Evolutionary conservation across 2,113 vertebrate genomes (phyloP).

Genomic region (Muscicapa adusta): DNA sequence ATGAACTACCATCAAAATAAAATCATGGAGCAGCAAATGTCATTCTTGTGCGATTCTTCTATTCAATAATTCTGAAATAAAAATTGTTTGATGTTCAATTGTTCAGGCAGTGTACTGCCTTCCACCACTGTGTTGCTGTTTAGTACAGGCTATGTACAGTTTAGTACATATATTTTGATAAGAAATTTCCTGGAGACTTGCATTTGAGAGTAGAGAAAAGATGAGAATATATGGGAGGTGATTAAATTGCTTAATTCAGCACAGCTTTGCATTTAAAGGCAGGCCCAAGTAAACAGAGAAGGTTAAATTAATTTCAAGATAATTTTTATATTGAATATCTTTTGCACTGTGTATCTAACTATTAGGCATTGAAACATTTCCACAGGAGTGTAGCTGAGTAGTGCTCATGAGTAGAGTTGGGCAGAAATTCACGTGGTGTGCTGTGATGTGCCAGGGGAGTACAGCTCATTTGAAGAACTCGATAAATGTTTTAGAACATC

Average conservation of each 20-base stretch:
- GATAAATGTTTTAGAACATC: conserved; percentile 32
- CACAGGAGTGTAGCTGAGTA: background rate
- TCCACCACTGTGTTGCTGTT: background rate
- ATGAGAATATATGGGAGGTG: background rate
- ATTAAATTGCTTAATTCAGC: background rate
- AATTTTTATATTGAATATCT: background rate
- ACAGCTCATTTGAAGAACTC: background rate
- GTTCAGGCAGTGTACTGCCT: background rate
- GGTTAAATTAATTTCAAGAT: background rate
- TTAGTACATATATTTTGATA: background rate
- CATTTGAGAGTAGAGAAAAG: background rate
- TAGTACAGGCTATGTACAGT: too few species aligned
- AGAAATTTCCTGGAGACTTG: background rate
- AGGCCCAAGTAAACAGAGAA: background rate
- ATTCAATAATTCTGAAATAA: background rate
- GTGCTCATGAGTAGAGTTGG: background rate
- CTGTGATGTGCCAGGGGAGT: background rate
- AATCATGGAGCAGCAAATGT: background rate
- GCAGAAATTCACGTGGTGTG: background rate
- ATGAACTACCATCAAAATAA: background rate
- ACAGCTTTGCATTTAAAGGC: background rate
- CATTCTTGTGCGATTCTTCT: background rate
- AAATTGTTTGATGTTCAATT: background rate
- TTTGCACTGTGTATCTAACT: background rate
- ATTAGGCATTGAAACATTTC: background rate